Percentiles rank a stretch among this genome's conserved stretches.
Conservation (phyloP, 2,888 invertebrate species). For the Podotricha telesiphe region DNA sequence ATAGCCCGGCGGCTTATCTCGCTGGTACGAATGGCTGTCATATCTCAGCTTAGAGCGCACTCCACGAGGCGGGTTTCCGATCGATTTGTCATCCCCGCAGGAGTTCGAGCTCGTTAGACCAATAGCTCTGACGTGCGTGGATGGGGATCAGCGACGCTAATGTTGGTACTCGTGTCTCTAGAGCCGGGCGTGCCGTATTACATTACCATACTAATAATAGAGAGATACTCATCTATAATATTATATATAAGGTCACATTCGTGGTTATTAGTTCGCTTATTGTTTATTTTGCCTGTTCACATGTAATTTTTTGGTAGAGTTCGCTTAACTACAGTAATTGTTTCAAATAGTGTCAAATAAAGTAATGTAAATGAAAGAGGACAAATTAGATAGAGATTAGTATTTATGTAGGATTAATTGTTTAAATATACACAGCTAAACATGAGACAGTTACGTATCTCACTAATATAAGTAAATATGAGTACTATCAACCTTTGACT, state of each 20-base stretch:
- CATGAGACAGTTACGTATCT: not conserved
- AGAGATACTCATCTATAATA: constrained; percentile 2
- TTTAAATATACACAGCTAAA: too few species aligned
- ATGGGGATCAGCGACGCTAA: constrained; percentile 17
- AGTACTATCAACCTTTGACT: not conserved
- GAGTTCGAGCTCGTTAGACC: constrained; percentile 37
- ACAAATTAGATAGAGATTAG: too few species aligned
- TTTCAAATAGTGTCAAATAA: too few species aligned
- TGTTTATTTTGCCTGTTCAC: too few species aligned
- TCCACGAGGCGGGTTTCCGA: constrained; percentile 41
- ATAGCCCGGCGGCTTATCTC: constrained; percentile 45
- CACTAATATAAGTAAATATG: not conserved
- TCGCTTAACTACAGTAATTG: too few species aligned
- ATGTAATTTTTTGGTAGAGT: too few species aligned
- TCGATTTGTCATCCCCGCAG: constrained; percentile 49
- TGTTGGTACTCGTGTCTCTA: constrained; percentile 7
- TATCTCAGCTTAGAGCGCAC: constrained; percentile 46
- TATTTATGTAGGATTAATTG: too few species aligned
- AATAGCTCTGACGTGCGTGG: constrained; percentile 31
- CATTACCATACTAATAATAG: constrained; percentile 23
- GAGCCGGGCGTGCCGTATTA: constrained; percentile 10
- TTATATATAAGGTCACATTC: too few species aligned
- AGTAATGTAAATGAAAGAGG: too few species aligned
- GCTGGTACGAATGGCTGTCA: constrained; percentile 45
- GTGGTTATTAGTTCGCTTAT: too few species aligned